Evolutionary conservation across 2,888 invertebrate species (phyloP).

Genomic region (Masnerella sp.): DNA sequence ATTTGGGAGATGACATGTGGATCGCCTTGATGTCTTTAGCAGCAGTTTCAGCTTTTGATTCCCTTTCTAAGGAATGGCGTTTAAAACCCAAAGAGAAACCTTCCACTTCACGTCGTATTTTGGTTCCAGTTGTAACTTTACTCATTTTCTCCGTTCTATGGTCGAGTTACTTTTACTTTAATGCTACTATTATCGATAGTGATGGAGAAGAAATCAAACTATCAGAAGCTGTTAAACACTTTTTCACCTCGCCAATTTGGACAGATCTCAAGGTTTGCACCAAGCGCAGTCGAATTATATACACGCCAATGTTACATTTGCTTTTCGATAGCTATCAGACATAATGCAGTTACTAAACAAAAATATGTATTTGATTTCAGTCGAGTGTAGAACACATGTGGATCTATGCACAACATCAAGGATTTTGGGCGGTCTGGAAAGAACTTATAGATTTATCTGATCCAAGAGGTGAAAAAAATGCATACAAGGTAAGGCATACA

Average conservation of each 20-base stretch:
- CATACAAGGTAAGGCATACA: conserved; percentile 88
- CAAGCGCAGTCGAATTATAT: conserved; percentile 6
- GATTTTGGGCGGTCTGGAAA: conserved; percentile 89
- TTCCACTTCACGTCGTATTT: conserved; percentile 78
- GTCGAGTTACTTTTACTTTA: conserved; percentile 90
- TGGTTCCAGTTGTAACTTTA: conserved; percentile 80
- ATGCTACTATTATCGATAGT: conserved; percentile 90
- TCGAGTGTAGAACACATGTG: conserved; percentile 84
- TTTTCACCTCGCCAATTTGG: conserved; percentile 90
- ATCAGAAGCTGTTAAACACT: conserved; percentile 92
- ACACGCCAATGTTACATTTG: conserved; percentile 3
- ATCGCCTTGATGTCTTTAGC: conserved; percentile 83
- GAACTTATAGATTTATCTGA: conserved; percentile 92
- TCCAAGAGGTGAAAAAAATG: conserved; percentile 93
- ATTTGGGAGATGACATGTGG: conserved; percentile 87
- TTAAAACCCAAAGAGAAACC: conserved; percentile 80
- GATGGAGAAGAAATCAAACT: conserved; percentile 93
- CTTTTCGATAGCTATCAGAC: conserved; percentile 6
- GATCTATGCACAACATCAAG: conserved; percentile 88
- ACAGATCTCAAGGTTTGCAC: conserved; percentile 78
- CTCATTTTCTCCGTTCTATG: conserved; percentile 85
- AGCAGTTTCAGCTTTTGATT: conserved; percentile 85
- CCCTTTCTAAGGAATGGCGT: conserved; percentile 88
- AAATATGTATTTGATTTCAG: conserved; percentile 60
- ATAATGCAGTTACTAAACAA: conserved; percentile 4